phyloP scores from a whole-genome alignment of 92 coral and sea anemone species.

The Zoanthus gigantus region DNA sequence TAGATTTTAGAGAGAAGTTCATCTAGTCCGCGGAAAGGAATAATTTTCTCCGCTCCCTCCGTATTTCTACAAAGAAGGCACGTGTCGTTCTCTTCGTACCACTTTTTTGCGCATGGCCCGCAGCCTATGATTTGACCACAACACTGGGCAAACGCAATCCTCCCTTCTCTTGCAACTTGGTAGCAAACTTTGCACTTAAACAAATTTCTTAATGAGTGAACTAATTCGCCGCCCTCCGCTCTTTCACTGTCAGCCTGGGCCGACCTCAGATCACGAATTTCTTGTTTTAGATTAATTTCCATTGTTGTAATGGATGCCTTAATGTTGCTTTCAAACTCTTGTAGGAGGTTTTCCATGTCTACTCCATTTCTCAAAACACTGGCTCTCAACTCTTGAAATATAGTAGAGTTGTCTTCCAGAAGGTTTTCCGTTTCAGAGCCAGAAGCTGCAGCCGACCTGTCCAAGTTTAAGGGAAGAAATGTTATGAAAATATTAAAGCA shows the following conservation, averaged over 20 bases:
- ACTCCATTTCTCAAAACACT: not conserved
- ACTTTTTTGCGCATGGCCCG: conserved; percentile 17
- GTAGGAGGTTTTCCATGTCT: not conserved
- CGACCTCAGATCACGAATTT: conserved; percentile 1
- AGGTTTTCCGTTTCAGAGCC: not conserved
- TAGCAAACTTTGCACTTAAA: conserved; percentile 10
- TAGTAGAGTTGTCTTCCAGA: not conserved
- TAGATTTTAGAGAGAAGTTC: conserved; percentile 18
- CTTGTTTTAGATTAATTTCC: not conserved
- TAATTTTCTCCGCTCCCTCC: conserved; percentile 14
- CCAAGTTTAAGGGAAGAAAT: conserved; percentile 10
- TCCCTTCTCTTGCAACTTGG: not conserved
- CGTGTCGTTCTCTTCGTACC: conserved; percentile 42
- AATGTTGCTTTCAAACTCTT: not conserved
- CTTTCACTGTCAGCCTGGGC: not conserved
- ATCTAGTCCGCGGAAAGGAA: conserved; percentile 33
- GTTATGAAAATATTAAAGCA: conserved; percentile 8
- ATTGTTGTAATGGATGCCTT: not conserved
- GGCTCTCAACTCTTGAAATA: not conserved
- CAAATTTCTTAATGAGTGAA: conserved; percentile 5
- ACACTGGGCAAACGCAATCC: conserved; percentile 37
- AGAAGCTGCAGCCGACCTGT: not conserved
- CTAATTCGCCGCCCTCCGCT: not conserved
- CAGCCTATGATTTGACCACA: conserved; percentile 58
- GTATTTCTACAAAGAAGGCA: conserved; percentile 52